Evolutionary conservation across 2,888 invertebrate species (phyloP), one percentile per base, ranked within the genome.

Genomic region (Dicyrtomina minuta): DNA sequence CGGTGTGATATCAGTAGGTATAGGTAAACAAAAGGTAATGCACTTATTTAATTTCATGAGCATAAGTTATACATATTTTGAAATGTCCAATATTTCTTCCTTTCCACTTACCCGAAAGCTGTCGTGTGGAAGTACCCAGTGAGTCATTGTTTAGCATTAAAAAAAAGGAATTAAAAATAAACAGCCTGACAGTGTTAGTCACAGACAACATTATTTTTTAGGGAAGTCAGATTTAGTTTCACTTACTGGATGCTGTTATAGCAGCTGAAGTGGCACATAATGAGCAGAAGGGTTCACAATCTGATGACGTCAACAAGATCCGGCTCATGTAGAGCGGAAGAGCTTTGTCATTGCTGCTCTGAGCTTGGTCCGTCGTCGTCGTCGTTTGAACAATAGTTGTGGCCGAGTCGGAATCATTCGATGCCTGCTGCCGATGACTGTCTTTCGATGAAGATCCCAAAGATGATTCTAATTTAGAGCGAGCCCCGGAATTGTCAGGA

Each of bases 281-380:
- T 39, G 75, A 75, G 58, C 77, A 77, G 69, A 74, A 77, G n/a
- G 75, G 75, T 64, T 77, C 77, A 67, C 77, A 77, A 46, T 77
- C 77, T n/a, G 71, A 56, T 65, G 70, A 65, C 49, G 43, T 49
- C 5, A 61, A 39, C 24, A 70, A 60, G 55, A 73, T 59, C 17
- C 73, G 73, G 61, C 71, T 71, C 66, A 73, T 68, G 51, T 66
- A 71, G 27, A 68, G 12, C 6, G 73, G 73, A 55, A 69, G 56
- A 17, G 66, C 44, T 62, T 66, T 73, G 44, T 64, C 60, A 20
- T 27, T 53, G 17, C 20, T 27, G 22, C 17, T 12, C 6, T 64
- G 51, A 24, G 20, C 43, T 22, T 4, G 43, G 12, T 44, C 60
- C 60, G 43, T 10, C 20, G 26, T 10, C 15, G n/a, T n/a, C n/a